Conservation (phyloP, 2,888 invertebrate species). For the Acanthopleura granulata region DNA sequence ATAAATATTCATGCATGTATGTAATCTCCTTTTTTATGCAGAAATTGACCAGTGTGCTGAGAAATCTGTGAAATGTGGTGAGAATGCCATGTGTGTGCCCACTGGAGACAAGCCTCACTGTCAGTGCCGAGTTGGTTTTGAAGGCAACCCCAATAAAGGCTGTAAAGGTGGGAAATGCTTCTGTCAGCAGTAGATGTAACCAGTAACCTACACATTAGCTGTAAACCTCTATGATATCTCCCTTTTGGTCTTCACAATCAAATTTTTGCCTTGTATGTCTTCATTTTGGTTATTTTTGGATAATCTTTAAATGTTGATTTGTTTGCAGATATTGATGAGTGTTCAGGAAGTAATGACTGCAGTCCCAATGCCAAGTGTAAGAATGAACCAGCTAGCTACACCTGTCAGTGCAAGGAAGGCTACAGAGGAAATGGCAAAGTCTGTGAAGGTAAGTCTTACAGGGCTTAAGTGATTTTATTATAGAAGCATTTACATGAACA, state of each 20-base stretch:
- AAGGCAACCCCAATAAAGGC: slow-evolving; percentile 4
- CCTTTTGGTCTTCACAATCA: too few species aligned
- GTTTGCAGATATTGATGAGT: not conserved
- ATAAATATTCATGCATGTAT: too few species aligned
- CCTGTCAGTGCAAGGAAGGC: slow-evolving; percentile 33
- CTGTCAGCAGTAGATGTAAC: not conserved
- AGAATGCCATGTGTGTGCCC: slow-evolving; percentile 7
- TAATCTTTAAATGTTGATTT: too few species aligned
- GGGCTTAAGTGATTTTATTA: too few species aligned
- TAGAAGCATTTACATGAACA: too few species aligned
- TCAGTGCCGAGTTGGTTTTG: slow-evolving; percentile 11
- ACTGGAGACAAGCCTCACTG: not conserved
- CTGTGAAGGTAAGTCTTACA: slow-evolving; percentile 14
- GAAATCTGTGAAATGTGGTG: slow-evolving; percentile 7
- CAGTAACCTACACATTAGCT: too few species aligned
- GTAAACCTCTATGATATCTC: too few species aligned
- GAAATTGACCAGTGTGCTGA: slow-evolving; percentile 13
- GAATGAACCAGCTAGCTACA: slow-evolving; percentile 32
- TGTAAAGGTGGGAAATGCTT: slow-evolving; percentile 1
- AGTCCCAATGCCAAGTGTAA: slow-evolving; percentile 26
- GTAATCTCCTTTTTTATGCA: not conserved
- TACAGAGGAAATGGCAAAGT: slow-evolving; percentile 23
- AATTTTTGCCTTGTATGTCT: too few species aligned
- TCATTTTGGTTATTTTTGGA: too few species aligned
- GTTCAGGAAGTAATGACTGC: not conserved